Percentiles rank a stretch among this genome's conserved stretches.
These are phyloP conservation scores for Ancistrus triradiatus DNA, from an alignment of 2,113 vertebrate species.

Conservation along the genomic window DNA sequence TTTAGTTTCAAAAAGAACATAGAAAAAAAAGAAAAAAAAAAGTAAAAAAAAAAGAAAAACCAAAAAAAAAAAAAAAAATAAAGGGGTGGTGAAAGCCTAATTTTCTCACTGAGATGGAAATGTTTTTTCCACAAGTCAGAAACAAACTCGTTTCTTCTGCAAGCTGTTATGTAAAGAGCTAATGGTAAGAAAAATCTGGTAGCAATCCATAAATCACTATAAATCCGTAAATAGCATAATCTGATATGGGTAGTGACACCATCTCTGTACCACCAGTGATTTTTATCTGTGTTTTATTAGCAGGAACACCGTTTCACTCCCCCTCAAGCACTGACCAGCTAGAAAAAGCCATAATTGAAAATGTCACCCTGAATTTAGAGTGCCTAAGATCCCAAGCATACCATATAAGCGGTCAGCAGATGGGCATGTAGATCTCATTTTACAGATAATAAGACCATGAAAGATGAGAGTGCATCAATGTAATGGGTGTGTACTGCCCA, in stretches of 20 bases:
- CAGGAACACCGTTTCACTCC: slow-evolving; percentile 5
- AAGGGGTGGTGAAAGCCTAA: no score
- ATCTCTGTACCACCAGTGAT: neutral
- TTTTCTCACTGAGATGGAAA: no score
- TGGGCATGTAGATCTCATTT: slow-evolving; percentile 25
- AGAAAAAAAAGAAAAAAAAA: no score
- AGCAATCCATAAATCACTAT: no score
- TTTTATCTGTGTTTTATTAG: slow-evolving; percentile 2
- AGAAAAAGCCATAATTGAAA: slow-evolving; percentile 27
- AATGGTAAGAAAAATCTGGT: neutral
- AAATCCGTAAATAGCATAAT: no score
- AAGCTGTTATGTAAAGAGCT: no score
- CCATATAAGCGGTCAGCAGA: slow-evolving; percentile 9
- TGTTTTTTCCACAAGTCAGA: no score
- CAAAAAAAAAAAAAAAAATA: no score
- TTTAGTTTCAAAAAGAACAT: no score
- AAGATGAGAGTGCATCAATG: slow-evolving; percentile 4
- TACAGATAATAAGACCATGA: slow-evolving; percentile 12
- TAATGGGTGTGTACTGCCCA: slow-evolving; percentile 8
- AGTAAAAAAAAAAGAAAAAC: no score
- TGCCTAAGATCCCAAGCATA: slow-evolving; percentile 15
- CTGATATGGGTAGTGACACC: neutral
- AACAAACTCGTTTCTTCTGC: no score
- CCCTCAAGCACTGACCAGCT: slow-evolving; percentile 1
- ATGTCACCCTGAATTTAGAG: slow-evolving; percentile 31